Evolutionary conservation across 2,797 vertebrate genomes (phyloP).

Genomic region (Molossus molossus): DNA sequence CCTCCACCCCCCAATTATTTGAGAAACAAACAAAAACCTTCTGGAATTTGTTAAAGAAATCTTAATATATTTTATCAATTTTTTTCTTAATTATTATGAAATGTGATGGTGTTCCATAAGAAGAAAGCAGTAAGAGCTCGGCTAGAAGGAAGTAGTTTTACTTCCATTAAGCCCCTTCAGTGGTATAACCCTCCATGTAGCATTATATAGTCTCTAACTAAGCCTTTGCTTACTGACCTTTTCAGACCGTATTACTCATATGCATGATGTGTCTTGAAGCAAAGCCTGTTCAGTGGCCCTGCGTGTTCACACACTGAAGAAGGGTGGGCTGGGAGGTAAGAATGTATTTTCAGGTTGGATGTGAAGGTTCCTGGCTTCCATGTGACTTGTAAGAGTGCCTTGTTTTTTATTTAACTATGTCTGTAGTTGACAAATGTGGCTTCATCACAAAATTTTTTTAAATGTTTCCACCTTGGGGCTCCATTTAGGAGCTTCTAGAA

Average conservation of each 20-base stretch:
- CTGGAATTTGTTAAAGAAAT: slow-evolving; percentile 86
- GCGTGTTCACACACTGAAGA: slow-evolving; percentile 46
- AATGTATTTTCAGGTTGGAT: slow-evolving; percentile 64
- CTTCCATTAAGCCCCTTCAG: slow-evolving; percentile 80
- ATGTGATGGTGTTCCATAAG: slow-evolving; percentile 79
- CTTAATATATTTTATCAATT: slow-evolving; percentile 84
- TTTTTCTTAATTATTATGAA: slow-evolving; percentile 77
- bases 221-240: slow-evolving; percentile 86
- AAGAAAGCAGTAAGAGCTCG: slow-evolving; percentile 72
- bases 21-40: slow-evolving; percentile 31
- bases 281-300: slow-evolving; percentile 80
- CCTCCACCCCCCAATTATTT: slow-evolving; percentile 56
- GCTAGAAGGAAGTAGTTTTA: slow-evolving; percentile 82
- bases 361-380: slow-evolving; percentile 81
- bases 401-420: slow-evolving; percentile 83
- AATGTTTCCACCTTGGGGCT: slow-evolving; percentile 85
- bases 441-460: slow-evolving; percentile 86
- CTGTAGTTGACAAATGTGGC: slow-evolving; percentile 84
- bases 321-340: slow-evolving; percentile 10
- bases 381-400: slow-evolving; percentile 88
- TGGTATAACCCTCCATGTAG: slow-evolving; percentile 83
- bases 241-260: slow-evolving; percentile 86
- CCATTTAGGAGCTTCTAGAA: slow-evolving; percentile 87
- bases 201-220: slow-evolving; percentile 81
- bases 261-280: slow-evolving; percentile 84